These are phyloP conservation scores for Bombus terrestris DNA, from an alignment of 1,140 invertebrate species.

Conservation along the genomic window DNA sequence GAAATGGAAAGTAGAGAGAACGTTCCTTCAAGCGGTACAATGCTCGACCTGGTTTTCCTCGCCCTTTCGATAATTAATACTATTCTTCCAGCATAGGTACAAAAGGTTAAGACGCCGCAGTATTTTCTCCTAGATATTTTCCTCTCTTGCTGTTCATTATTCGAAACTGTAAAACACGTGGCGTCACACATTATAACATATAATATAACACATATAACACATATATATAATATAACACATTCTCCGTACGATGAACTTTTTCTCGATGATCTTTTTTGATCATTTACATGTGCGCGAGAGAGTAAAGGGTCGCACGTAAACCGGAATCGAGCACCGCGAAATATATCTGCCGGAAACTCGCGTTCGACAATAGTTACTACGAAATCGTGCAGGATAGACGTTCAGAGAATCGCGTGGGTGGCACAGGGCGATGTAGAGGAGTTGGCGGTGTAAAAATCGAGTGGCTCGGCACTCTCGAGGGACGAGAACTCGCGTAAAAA, in stretches of 20 bases:
- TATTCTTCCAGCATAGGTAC: not conserved
- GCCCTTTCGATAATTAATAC: not conserved
- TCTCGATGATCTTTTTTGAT: not conserved
- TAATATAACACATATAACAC: too few relatives aligned
- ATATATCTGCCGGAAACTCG: conserved; percentile 16
- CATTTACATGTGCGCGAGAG: not conserved
- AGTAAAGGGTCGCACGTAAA: not conserved
- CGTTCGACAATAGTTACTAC: conserved; percentile 11
- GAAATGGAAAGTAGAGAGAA: not conserved
- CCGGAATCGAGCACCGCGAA: conserved; percentile 1
- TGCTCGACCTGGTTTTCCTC: not conserved
- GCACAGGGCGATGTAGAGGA: not conserved
- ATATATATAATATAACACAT: too few relatives aligned
- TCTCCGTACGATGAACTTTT: not conserved
- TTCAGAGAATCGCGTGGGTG: conserved; percentile 3
- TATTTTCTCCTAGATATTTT: not conserved
- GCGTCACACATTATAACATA: too few relatives aligned
- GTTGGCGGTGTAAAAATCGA: conserved; percentile 39
- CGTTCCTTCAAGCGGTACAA: not conserved
- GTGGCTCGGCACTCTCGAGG: conserved; percentile 30
- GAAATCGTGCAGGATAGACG: conserved; percentile 29
- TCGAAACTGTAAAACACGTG: not conserved
- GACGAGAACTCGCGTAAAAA: conserved; percentile 37
- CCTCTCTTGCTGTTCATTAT: not conserved
- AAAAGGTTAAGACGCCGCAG: not conserved